A percentile compares a stretch with the other conserved stretches of the same genome.
These are phyloP conservation scores for Meriones psammophilus DNA, from an alignment of 2,797 vertebrate species.

Conservation along the genomic window DNA sequence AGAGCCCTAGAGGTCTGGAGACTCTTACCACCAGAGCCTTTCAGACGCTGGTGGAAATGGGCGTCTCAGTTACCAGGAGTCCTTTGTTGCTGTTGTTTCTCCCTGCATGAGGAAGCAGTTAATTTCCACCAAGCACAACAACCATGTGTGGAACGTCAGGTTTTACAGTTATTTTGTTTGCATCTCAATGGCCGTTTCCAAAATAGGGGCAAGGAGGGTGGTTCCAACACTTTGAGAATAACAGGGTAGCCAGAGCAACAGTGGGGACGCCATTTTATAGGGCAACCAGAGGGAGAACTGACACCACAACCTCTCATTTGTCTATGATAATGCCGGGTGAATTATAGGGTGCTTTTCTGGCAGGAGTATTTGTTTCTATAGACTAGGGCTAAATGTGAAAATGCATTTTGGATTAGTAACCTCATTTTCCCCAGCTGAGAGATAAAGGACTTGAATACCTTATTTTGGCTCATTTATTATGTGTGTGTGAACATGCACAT, in stretches of 20 bases:
- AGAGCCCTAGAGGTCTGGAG: neutral
- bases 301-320: conserved; percentile 80
- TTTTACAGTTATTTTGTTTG: conserved; percentile 72
- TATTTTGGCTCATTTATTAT: neutral
- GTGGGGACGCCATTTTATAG: conserved; percentile 55
- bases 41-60: conserved; percentile 52
- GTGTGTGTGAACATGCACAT: neutral
- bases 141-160: conserved; percentile 55
- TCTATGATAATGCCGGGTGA: conserved; percentile 53
- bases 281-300: conserved; percentile 69
- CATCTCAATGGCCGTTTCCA: conserved; percentile 71
- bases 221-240: conserved; percentile 71
- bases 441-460: conserved; percentile 12
- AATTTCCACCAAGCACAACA: conserved; percentile 61
- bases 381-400: conserved; percentile 61
- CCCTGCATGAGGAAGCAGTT: conserved; percentile 10
- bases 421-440: neutral
- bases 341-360: conserved; percentile 79
- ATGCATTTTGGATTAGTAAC: conserved; percentile 57
- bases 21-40: conserved; percentile 9
- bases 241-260: conserved; percentile 60
- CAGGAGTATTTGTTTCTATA: conserved; percentile 72
- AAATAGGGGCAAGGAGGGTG: conserved; percentile 59
- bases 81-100: conserved; percentile 60
- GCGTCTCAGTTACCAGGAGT: conserved; percentile 58